These are phyloP conservation scores for Odontamblyopus lacepedii DNA, from an alignment of 2,797 vertebrate genomes.

Conservation along the genomic window DNA sequence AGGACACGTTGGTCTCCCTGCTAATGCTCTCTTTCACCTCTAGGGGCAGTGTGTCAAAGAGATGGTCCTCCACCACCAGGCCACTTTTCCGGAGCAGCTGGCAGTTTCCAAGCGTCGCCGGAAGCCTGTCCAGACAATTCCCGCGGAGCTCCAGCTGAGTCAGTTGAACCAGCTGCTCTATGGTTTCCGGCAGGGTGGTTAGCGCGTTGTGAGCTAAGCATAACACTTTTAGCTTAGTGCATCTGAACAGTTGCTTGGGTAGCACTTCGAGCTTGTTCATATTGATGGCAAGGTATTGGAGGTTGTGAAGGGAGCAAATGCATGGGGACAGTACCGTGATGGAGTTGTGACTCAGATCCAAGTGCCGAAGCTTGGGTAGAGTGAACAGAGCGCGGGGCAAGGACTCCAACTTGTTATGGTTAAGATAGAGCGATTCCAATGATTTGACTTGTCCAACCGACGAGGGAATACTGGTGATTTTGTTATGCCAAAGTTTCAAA, in stretches of 20 bases:
- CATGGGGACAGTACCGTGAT: slow-evolving; percentile 87
- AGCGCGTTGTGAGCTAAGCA: slow-evolving; percentile 91
- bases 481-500: slow-evolving; percentile 98
- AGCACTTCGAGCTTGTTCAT: slow-evolving; percentile 91
- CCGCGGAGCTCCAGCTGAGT: slow-evolving; percentile 92
- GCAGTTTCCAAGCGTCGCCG: slow-evolving; percentile 87
- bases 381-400: slow-evolving; percentile 89
- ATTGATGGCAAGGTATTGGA: slow-evolving; percentile 92
- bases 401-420: slow-evolving; percentile 93
- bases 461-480: slow-evolving; percentile 92
- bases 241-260: slow-evolving; percentile 92
- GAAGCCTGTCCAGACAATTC: slow-evolving; percentile 93
- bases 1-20: slow-evolving; percentile 82
- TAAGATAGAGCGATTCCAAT: slow-evolving; percentile 91
- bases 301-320: slow-evolving; percentile 88
- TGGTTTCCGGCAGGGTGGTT: slow-evolving; percentile 84
- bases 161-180: slow-evolving; percentile 89
- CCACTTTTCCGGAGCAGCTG: slow-evolving; percentile 87
- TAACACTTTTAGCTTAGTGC: slow-evolving; percentile 91
- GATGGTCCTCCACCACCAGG: slow-evolving; percentile 93
- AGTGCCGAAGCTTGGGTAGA: slow-evolving; percentile 90
- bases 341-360: slow-evolving; percentile 92
- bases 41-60: slow-evolving; percentile 91
- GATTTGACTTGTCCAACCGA: slow-evolving; percentile 92
- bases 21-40: slow-evolving; percentile 92